Percentiles rank a stretch among this genome's conserved stretches.
phyloP scores from a whole-genome alignment of 2,888 invertebrate species.

The Eurois occulta region DNA sequence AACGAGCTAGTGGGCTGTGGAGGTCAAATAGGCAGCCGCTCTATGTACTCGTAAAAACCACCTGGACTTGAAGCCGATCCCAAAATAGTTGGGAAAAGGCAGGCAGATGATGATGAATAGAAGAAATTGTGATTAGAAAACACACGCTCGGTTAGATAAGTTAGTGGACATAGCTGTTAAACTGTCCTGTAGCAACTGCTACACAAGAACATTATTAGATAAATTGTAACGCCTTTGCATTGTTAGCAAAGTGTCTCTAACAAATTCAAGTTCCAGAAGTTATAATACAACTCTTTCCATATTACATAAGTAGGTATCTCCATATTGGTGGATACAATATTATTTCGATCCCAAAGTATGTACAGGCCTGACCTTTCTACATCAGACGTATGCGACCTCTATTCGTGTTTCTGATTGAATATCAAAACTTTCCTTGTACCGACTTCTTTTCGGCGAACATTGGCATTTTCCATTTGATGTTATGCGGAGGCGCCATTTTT shows the following conservation, averaged over 20 bases:
- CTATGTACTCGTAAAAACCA: not conserved
- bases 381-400: constrained; percentile 24
- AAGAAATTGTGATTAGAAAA: not conserved
- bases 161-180: not conserved
- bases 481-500: constrained; percentile 24
- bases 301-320: constrained; percentile 10
- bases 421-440: constrained; percentile 42
- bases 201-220: not conserved
- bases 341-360: constrained; percentile 31
- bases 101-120: not conserved
- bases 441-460: constrained; percentile 19
- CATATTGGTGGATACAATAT: constrained; percentile 25
- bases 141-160: no score
- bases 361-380: constrained; percentile 34
- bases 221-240: not conserved
- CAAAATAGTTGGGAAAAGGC: not conserved
- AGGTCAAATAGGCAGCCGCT: not conserved
- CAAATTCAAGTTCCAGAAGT: constrained; percentile 15
- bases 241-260: not conserved
- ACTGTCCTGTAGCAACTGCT: not conserved
- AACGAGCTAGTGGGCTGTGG: not conserved
- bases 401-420: constrained; percentile 51
- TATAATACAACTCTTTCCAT: constrained; percentile 34
- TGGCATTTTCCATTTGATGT: constrained; percentile 25
- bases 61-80: not conserved